Evolutionary conservation across 1,140 invertebrate genomes (phyloP).

Genomic region (Dinothrombium tinctorium): DNA sequence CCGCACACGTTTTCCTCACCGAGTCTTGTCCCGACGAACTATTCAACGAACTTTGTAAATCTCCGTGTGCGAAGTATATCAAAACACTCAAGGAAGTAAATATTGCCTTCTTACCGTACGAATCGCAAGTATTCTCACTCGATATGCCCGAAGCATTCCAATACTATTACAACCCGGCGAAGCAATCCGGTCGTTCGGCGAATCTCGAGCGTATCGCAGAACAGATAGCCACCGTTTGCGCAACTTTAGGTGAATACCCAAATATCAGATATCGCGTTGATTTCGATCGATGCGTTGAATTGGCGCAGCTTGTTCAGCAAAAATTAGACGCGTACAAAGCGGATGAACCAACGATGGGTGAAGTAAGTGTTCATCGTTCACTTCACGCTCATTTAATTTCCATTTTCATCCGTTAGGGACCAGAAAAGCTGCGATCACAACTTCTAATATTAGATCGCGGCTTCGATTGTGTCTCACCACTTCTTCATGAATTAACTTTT

Average conservation of each 20-base stretch:
- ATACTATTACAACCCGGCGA: slow-evolving; percentile 73
- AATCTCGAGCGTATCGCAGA: slow-evolving; percentile 52
- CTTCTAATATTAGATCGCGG: slow-evolving; percentile 90
- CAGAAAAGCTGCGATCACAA: slow-evolving; percentile 69
- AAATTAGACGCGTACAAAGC: slow-evolving; percentile 98
- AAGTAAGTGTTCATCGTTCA: too few relatives aligned
- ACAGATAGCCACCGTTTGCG: slow-evolving; percentile 96
- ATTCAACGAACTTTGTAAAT: slow-evolving; percentile 69
- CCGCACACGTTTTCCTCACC: slow-evolving; percentile 94
- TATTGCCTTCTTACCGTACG: slow-evolving; percentile 91
- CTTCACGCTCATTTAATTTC: slow-evolving; percentile 2
- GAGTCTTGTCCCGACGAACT: slow-evolving; percentile 86
- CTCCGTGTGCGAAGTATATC: slow-evolving; percentile 58
- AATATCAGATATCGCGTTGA: slow-evolving; percentile 85
- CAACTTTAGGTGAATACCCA: slow-evolving; percentile 97
- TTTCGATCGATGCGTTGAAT: slow-evolving; percentile 82
- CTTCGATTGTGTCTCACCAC: slow-evolving; percentile 89
- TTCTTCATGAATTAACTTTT: slow-evolving; percentile 91
- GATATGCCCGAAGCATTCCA: slow-evolving; percentile 91
- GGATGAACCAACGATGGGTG: slow-evolving; percentile 99
- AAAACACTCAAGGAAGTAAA: slow-evolving; percentile 96
- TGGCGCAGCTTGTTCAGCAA: slow-evolving; percentile 91
- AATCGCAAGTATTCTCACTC: slow-evolving; percentile 89
- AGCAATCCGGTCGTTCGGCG: slow-evolving; percentile 35
- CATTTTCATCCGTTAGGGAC: slow-evolving; percentile 23